Evolutionary conservation across 2,888 invertebrate genomes (phyloP).

Genomic region (Arge pagana): DNA sequence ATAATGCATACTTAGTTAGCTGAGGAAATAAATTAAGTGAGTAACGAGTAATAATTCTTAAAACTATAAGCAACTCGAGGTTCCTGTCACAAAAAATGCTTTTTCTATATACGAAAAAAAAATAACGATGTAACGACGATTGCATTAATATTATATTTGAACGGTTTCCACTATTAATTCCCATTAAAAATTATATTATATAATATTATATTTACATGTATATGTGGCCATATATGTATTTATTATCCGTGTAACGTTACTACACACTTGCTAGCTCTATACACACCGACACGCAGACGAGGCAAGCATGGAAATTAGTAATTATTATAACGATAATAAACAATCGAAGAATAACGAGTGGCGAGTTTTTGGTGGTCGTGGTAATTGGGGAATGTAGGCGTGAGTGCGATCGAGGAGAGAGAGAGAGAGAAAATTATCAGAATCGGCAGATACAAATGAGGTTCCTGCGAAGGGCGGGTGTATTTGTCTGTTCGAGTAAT

Average conservation of each 20-base stretch:
- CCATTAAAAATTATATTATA: conserved; percentile 37
- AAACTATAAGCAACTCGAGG: conserved; percentile 54
- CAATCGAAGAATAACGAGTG: too few species aligned
- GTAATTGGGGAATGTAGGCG: too few species aligned
- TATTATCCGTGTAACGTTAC: conserved; percentile 33
- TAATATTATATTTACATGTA: conserved; percentile 45
- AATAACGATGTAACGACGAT: conserved; percentile 46
- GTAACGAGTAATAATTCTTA: conserved; percentile 50
- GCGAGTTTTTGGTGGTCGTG: too few species aligned
- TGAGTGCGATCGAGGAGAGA: too few species aligned
- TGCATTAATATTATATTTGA: conserved; percentile 51
- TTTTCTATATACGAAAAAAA: conserved; percentile 42
- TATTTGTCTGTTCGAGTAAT: too few species aligned
- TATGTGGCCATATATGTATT: conserved; percentile 42
- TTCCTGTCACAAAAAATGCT: conserved; percentile 54
- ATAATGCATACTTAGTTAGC: not conserved
- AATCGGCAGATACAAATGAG: too few species aligned
- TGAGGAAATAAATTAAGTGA: conserved; percentile 10
- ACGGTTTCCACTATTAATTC: conserved; percentile 39
- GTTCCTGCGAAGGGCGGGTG: too few species aligned
- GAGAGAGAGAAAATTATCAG: too few species aligned
- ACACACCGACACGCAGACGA: not conserved
- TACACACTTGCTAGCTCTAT: not conserved
- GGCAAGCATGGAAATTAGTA: not conserved
- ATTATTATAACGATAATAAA: too few species aligned